Evolutionary conservation across 2,113 vertebrate species (phyloP).

Genomic region (Macquaria ambigua): DNA sequence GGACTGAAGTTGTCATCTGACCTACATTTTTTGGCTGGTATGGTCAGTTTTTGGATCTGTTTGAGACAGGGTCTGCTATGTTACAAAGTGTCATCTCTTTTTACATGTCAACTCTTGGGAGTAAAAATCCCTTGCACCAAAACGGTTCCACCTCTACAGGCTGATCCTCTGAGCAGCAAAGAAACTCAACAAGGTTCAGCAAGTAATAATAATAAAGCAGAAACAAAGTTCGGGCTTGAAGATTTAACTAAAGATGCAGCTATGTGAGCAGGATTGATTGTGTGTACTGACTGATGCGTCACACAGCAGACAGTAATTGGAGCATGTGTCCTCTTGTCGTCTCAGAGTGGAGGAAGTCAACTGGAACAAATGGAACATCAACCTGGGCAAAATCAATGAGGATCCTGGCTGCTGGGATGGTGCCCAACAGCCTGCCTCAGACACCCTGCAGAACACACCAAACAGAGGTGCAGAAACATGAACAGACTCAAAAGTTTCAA

Average conservation of each 20-base stretch:
- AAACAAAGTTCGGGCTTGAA: slow-evolving; percentile 22
- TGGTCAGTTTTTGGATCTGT: background rate
- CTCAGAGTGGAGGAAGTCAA: slow-evolving; percentile 96
- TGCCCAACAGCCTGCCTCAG: background rate
- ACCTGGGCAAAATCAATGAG: slow-evolving; percentile 94
- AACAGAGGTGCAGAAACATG: slow-evolving; percentile 43
- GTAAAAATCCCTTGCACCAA: background rate
- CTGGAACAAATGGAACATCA: slow-evolving; percentile 97
- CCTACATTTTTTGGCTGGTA: background rate
- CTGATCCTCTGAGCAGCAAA: background rate
- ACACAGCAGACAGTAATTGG: slow-evolving; percentile 65
- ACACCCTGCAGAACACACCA: background rate
- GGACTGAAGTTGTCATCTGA: background rate
- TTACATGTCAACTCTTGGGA: background rate
- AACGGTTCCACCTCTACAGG: background rate
- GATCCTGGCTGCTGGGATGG: slow-evolving; percentile 88
- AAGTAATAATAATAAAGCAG: background rate
- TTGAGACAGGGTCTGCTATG: background rate
- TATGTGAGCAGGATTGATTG: slow-evolving; percentile 45
- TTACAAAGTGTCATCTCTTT: background rate
- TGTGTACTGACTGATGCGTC: slow-evolving; percentile 61
- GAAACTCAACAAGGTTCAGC: background rate
- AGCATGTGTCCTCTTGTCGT: slow-evolving; percentile 72
- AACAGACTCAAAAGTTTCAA: background rate
- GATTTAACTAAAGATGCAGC: slow-evolving; percentile 27